A percentile compares a stretch with the other conserved stretches of the same genome.
These are phyloP conservation scores for Centruroides vittatus DNA, from an alignment of 1,140 invertebrate genomes.

Conservation along the genomic window DNA sequence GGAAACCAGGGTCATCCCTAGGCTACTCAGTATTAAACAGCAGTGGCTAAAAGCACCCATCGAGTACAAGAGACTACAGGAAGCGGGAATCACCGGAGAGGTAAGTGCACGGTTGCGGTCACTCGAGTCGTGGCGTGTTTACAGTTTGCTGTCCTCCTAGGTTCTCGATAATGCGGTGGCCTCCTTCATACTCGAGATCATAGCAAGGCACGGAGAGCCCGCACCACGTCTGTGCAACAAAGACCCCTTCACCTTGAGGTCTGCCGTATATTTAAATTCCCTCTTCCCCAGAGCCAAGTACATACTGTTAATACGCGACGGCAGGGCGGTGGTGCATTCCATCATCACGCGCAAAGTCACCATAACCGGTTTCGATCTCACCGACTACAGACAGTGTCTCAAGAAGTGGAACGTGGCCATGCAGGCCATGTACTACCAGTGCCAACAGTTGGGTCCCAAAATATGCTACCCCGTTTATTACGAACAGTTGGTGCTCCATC, in stretches of 20 bases:
- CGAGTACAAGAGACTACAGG: conserved; percentile 69
- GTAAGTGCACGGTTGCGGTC: conserved; percentile 27
- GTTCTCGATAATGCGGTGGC: conserved; percentile 89
- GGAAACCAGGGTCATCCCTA: conserved; percentile 91
- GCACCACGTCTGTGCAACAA: conserved; percentile 89
- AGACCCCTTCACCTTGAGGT: conserved; percentile 93
- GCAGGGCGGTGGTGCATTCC: conserved; percentile 92
- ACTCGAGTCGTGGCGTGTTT: background rate
- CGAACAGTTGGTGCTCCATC: conserved; percentile 92
- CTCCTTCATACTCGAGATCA: conserved; percentile 89
- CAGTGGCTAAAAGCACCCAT: conserved; percentile 88
- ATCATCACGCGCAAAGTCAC: conserved; percentile 94
- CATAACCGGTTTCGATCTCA: conserved; percentile 93
- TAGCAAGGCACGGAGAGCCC: conserved; percentile 86
- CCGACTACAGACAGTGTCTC: conserved; percentile 82
- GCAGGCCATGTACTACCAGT: conserved; percentile 86
- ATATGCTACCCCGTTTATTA: conserved; percentile 82
- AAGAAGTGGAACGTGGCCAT: conserved; percentile 94
- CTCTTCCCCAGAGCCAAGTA: conserved; percentile 71
- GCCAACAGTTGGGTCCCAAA: conserved; percentile 61
- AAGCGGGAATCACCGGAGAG: conserved; percentile 85
- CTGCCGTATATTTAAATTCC: conserved; percentile 56
- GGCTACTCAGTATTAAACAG: conserved; percentile 76
- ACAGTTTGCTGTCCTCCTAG: conserved; percentile 25
- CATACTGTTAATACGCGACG: conserved; percentile 95